Conservation (phyloP, 2,797 vertebrate genomes). For the Triplophysa yarkandensis region DNA sequence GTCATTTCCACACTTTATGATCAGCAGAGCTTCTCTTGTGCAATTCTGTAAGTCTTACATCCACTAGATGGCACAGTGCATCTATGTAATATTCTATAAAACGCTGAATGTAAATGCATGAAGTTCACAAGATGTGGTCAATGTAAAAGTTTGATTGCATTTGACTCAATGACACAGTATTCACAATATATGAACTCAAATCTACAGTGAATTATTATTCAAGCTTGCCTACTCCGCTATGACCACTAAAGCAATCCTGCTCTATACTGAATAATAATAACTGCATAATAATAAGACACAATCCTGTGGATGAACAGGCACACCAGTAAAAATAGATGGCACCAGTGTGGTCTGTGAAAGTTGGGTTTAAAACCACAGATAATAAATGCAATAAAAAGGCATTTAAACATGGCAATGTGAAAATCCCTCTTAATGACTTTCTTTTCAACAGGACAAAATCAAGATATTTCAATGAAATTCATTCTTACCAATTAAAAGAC, state of each 20-base stretch:
- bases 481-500: no score
- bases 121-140: not conserved
- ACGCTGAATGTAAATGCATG: not conserved
- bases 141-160: not conserved
- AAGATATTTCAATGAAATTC: no score
- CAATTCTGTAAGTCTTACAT: no score
- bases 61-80: slow-evolving; percentile 10
- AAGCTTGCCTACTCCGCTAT: not conserved
- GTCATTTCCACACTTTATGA: not conserved
- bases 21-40: not conserved
- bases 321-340: not conserved
- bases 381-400: not conserved
- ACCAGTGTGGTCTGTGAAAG: not conserved
- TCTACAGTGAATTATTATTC: not conserved
- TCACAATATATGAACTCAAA: not conserved
- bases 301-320: not conserved
- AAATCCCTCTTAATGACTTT: not conserved
- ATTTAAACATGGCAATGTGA: not conserved
- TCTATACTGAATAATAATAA: not conserved
- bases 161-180: not conserved
- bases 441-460: no score
- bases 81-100: not conserved
- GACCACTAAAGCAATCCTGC: not conserved
- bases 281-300: not conserved
- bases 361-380: not conserved